These are phyloP conservation scores for Amphiprion ocellaris DNA, from an alignment of 2,113 vertebrate species.

Conservation along the genomic window DNA sequence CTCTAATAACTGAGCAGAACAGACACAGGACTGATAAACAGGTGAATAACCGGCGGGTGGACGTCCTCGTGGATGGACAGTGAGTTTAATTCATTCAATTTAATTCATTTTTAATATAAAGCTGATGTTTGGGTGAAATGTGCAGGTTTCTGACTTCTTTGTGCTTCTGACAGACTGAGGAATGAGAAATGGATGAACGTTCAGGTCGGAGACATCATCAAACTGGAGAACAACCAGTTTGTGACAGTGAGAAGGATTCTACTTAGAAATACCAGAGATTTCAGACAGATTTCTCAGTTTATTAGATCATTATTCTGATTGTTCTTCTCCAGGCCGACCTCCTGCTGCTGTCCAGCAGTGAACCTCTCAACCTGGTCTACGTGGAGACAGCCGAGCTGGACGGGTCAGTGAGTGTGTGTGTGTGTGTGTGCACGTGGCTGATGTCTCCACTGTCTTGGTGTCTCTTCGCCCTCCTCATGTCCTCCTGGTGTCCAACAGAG, in stretches of 20 bases:
- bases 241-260: conserved; percentile 87
- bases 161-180: conserved; percentile 81
- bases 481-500: conserved; percentile 80
- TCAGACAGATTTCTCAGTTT: too few relatives aligned
- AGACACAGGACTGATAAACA: conserved; percentile 92
- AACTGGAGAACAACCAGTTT: conserved; percentile 92
- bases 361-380: conserved; percentile 92
- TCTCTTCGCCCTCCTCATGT: conserved; percentile 20
- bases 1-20: conserved; percentile 84
- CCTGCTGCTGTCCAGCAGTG: conserved; percentile 94
- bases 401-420: conserved; percentile 81
- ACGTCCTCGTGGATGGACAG: conserved; percentile 89
- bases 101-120: too few relatives aligned
- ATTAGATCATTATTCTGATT: too few relatives aligned
- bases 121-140: too few relatives aligned
- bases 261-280: too few relatives aligned
- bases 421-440: neutral
- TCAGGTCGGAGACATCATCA: conserved; percentile 95
- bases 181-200: conserved; percentile 95
- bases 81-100: conserved; percentile 79
- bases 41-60: conserved; percentile 92
- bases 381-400: conserved; percentile 96
- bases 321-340: conserved; percentile 90
- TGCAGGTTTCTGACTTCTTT: neutral
- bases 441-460: conserved; percentile 19